Evolutionary conservation across 2,797 vertebrate genomes (phyloP), one percentile per base, ranked within the genome.

Genomic region (Acanthopagrus latus): DNA sequence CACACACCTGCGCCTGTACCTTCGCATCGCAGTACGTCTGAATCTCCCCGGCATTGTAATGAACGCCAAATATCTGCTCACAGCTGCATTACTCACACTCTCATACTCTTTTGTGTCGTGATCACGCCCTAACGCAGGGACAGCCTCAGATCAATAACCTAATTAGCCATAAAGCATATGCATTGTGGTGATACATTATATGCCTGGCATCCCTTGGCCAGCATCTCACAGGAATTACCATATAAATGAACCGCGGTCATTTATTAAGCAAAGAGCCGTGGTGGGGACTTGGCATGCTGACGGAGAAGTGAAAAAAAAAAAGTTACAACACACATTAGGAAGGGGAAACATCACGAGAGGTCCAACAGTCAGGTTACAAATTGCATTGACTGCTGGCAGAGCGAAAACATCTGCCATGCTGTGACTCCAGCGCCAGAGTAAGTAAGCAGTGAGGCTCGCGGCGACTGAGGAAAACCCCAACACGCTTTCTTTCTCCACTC

Each of bases 101-200:
- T 51, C 64, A 41, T 65, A 71, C 33, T 74, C 85, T 82, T 88
- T 89, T 87, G 84, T 90, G 84, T 90, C 79, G 81, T 78, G 78
- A 90, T 86, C 80, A 80, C 76, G 89, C 74, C 84, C 84, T 83
- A 73, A 90, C 44, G 77, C 81, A 58, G 82, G 65, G 88, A 80
- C 76, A 75, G 80, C 84, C 84, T 65, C 80, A 84, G 89, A 94
- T 93, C 93, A 93, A 93, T 94, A 91, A 89, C 84, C 77, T 92
- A 92, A 92, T 94, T 93, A 93, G 88, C 89, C 89, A 92, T 91
- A 90, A 92, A 90, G 90, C 90, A 91, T 92, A 90, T 91, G 89
- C 87, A 89, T 83, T 85, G 87, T 74, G 56, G 86, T 79, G 85
- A 93, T 93, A 87, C 87, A 91, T 93, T 93, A 91, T 90, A 84